These are phyloP conservation scores for Eulithis prunata DNA, from an alignment of 2,888 invertebrate species.

Conservation along the genomic window DNA sequence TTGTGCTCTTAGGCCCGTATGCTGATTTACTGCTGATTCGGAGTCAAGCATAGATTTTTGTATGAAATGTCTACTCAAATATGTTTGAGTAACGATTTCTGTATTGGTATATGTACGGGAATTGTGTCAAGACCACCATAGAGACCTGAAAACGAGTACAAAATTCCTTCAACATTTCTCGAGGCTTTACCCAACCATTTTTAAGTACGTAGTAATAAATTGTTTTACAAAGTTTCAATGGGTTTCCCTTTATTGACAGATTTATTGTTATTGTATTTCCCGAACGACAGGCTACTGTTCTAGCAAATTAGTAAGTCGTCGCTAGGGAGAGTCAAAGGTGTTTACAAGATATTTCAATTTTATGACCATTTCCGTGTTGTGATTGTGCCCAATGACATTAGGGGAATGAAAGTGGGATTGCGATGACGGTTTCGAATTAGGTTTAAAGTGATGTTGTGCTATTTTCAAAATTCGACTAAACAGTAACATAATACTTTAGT, in stretches of 20 bases:
- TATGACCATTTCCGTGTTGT: constrained; percentile 35
- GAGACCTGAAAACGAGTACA: too few relatives aligned
- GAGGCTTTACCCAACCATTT: too few relatives aligned
- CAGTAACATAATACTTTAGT: too few relatives aligned
- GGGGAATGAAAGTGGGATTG: constrained; percentile 15
- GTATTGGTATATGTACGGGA: too few relatives aligned
- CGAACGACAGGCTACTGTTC: constrained; percentile 40
- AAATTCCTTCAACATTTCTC: too few relatives aligned
- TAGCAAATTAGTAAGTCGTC: constrained; percentile 54
- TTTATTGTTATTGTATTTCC: constrained; percentile 56
- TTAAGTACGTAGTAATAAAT: constrained; percentile 24
- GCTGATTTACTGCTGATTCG: too few relatives aligned
- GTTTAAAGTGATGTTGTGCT: background rate
- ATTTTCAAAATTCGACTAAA: background rate
- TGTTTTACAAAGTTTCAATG: constrained; percentile 25
- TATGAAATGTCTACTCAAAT: too few relatives aligned
- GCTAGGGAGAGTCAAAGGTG: constrained; percentile 27
- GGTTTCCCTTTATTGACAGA: constrained; percentile 52
- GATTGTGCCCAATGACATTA: constrained; percentile 16
- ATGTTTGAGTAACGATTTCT: too few relatives aligned
- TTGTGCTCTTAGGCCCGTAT: too few relatives aligned
- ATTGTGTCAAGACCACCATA: too few relatives aligned
- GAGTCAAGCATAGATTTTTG: too few relatives aligned
- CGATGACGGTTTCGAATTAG: constrained; percentile 14
- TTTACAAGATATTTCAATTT: constrained; percentile 39